These are phyloP conservation scores for rabbit (Oryctolagus cuniculus) DNA, from an alignment of 2,113 vertebrate species.

Conservation along the genomic window DNA sequence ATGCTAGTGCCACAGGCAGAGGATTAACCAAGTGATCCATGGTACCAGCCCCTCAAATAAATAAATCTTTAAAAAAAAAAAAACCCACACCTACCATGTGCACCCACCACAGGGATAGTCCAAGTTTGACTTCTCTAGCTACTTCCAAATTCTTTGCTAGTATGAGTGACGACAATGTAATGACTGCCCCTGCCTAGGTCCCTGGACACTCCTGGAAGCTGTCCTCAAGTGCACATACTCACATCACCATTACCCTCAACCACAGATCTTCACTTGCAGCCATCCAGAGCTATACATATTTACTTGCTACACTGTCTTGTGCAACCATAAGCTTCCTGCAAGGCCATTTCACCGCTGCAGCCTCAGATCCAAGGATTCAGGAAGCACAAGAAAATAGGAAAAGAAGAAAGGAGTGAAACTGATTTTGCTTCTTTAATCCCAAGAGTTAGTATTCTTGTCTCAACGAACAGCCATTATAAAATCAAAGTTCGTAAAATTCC, in stretches of 20 bases:
- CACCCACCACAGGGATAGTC: background rate
- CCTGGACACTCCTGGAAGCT: background rate
- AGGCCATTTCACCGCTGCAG: background rate
- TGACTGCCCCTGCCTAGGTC: background rate
- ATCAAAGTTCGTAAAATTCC: background rate
- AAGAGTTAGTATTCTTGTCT: background rate
- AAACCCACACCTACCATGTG: no score
- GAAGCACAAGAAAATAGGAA: background rate
- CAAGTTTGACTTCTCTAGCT: background rate
- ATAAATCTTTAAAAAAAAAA: no score
- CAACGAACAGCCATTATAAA: background rate
- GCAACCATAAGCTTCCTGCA: background rate
- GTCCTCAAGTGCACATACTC: background rate
- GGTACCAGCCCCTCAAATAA: no score
- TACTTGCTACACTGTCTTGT: background rate
- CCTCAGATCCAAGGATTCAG: background rate
- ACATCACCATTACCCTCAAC: background rate
- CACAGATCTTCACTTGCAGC: background rate
- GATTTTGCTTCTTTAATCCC: background rate
- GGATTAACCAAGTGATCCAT: no score
- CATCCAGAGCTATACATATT: background rate
- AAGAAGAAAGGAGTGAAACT: background rate
- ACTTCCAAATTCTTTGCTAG: background rate
- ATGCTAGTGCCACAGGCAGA: no score
- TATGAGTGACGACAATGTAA: background rate